These are phyloP conservation scores for Morus bassanus DNA, from an alignment of 2,797 vertebrate genomes.

Conservation along the genomic window DNA sequence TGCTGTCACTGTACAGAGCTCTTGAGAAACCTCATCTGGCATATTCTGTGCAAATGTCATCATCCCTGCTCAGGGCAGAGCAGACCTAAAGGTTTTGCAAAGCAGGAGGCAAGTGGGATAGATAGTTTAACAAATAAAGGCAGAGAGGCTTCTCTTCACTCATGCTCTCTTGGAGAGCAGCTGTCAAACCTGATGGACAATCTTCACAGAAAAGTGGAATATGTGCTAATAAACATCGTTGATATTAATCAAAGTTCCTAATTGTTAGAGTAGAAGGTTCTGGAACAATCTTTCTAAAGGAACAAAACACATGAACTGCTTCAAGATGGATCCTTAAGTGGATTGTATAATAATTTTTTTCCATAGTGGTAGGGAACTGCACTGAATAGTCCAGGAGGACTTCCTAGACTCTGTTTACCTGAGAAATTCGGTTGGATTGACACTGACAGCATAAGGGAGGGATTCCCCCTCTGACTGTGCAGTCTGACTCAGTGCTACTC, in stretches of 20 bases:
- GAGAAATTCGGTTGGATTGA: neutral
- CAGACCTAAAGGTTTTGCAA: neutral
- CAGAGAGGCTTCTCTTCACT: neutral
- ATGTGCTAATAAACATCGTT: neutral
- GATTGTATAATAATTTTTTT: neutral
- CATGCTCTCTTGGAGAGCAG: neutral
- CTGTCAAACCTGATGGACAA: neutral
- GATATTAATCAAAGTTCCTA: neutral
- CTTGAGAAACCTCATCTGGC: neutral
- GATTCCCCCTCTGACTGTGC: neutral
- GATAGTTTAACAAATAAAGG: neutral
- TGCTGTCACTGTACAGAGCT: neutral
- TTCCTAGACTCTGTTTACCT: neutral
- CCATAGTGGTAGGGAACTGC: neutral
- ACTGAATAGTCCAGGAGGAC: neutral
- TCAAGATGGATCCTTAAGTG: neutral
- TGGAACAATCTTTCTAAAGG: neutral
- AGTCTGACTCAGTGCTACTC: slow-evolving; percentile 14
- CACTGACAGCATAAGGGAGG: slow-evolving; percentile 1
- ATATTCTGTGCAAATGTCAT: neutral
- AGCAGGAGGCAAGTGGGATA: neutral
- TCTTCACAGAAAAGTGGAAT: neutral
- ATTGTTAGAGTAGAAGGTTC: neutral
- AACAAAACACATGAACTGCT: neutral
- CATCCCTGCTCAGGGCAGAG: neutral